Percentiles rank a stretch among this genome's conserved stretches.
Evolutionary conservation across 2,888 invertebrate genomes (phyloP).

Genomic region (Brenthis ino): DNA sequence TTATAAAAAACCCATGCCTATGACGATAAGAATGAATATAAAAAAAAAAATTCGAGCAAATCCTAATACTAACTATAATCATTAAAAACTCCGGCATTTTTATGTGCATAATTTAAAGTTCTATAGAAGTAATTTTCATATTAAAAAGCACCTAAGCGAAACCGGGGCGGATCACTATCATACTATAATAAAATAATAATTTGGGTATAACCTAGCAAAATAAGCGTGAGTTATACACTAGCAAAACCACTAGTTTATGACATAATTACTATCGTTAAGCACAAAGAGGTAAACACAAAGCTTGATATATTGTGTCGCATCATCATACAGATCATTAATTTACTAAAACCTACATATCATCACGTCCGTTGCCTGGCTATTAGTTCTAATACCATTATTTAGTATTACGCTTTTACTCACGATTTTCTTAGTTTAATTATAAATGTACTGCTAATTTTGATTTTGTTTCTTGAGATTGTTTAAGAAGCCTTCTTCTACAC

Average conservation of each 20-base stretch:
- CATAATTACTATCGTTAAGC: constrained; percentile 10
- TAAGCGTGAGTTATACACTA: background rate
- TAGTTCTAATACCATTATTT: constrained; percentile 3
- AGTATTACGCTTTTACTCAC: background rate
- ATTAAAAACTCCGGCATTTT: no score
- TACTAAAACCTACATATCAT: constrained; percentile 12
- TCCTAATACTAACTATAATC: no score
- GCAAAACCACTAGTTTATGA: background rate
- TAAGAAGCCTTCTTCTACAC: background rate
- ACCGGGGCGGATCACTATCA: no score
- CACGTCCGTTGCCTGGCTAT: constrained; percentile 6
- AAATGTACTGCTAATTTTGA: background rate
- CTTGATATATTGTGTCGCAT: constrained; percentile 15
- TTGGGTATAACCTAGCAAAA: background rate
- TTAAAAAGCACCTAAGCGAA: no score
- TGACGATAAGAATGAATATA: no score
- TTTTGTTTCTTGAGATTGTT: background rate
- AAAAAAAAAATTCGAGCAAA: no score
- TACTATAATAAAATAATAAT: no score
- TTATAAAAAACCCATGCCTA: no score
- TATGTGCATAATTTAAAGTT: no score
- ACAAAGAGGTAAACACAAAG: constrained; percentile 14
- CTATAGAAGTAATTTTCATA: no score
- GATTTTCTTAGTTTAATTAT: background rate
- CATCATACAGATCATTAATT: constrained; percentile 18